A percentile compares a stretch with the other conserved stretches of the same genome.
These are phyloP conservation scores for Cataglyphis rosenhaueri DNA, from an alignment of 2,888 invertebrate species.

Conservation along the genomic window DNA sequence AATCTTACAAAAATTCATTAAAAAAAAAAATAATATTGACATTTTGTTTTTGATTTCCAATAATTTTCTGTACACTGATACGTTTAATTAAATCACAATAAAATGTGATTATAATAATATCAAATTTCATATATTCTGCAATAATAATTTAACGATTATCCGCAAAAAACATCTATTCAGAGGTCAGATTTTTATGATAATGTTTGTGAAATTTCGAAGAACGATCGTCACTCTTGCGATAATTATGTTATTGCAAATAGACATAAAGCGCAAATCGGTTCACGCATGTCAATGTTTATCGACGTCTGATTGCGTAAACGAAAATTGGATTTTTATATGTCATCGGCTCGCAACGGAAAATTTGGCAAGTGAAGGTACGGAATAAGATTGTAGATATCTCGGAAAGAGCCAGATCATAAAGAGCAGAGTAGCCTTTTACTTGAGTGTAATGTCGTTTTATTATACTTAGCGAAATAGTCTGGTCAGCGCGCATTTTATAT, in stretches of 20 bases:
- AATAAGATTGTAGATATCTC: constrained; percentile 26
- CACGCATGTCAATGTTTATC: constrained; percentile 37
- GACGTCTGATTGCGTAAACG: constrained; percentile 20
- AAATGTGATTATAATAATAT: neutral
- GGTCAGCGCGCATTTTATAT: neutral
- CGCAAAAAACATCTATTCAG: neutral
- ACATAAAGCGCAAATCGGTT: neutral
- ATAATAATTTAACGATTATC: constrained; percentile 11
- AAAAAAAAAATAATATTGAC: constrained; percentile 8
- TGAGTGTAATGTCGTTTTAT: constrained; percentile 1
- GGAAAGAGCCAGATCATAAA: neutral
- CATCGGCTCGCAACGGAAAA: neutral
- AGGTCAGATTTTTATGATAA: constrained; percentile 18
- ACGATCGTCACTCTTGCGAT: constrained; percentile 35
- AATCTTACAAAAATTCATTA: neutral
- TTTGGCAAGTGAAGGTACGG: neutral
- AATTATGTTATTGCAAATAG: constrained; percentile 51
- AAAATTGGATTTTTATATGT: constrained; percentile 13
- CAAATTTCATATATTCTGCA: neutral
- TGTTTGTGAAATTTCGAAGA: constrained; percentile 54
- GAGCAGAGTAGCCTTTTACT: constrained; percentile 5
- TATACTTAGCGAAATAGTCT: neutral
- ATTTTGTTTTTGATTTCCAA: neutral
- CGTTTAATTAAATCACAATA: neutral
- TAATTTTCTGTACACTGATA: neutral